Base-by-base conservation (phyloP, 2,113 vertebrate species). In the Coptodon bakossiorum region DNA sequence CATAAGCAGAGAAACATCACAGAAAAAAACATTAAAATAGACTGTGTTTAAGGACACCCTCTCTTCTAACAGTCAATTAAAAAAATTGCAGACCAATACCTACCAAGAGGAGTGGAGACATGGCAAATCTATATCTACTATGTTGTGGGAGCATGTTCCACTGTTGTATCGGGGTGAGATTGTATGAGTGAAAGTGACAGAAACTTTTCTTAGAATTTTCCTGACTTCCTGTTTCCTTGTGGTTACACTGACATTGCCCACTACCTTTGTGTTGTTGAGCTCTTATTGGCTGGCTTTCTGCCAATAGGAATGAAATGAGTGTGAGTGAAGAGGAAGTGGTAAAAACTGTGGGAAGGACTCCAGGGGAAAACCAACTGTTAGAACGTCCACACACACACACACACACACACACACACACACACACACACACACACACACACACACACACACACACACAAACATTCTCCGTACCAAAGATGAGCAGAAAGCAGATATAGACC, bases 211-310 rank as follows among this genome's bases (percentile, higher is more conserved):
- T 40, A 94, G 90, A 94, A 94, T 92, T 92, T 95, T 93, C 90
- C 88, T 94, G 88, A 87, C 94, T 94, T 96, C 95, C 95, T 95
- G 95, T 93, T 95, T 93, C 91, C 84, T 94, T 86, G 86, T 86
- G 91, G 88, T 93, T 91, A 83, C 83, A 66, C 85, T 36, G 68
- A 88, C 86, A 88, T 84, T 89, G 80, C 93, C 91, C 88, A 93
- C 91, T 59, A 92, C 88, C 81, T 93, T 90, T 79, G 80, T 84
- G 48, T 50, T 88, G 89, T 73, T 89, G 43, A 91, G 29, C 71
- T 89, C 84, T 89, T 83, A 95, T 95, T 95, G 95, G 95, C 13
- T 95, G 93, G 91, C 85, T 88, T 71, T 16, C 88, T 81, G 85
- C 94, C 94, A 95, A 90, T 80, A 83, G 84, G 40, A 87, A 85